Conservation (phyloP, 2,888 invertebrate genomes). For the Noctua comes region DNA sequence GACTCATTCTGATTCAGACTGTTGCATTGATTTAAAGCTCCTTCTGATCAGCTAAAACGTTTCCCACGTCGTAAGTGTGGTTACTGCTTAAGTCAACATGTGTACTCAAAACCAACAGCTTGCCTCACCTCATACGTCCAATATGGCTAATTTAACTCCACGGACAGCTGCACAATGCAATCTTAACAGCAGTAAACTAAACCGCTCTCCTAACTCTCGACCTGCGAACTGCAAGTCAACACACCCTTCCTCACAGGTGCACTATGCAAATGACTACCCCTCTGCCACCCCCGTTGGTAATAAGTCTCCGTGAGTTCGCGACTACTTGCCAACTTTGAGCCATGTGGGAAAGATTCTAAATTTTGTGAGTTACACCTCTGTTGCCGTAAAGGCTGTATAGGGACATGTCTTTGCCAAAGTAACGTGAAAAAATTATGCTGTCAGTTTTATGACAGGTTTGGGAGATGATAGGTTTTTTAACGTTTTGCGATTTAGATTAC, state of each 20-base stretch:
- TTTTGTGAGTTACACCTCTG: conserved; percentile 51
- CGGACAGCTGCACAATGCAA: conserved; percentile 45
- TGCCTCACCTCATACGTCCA: conserved; percentile 18
- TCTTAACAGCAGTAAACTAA: conserved; percentile 56
- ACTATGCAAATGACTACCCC: conserved; percentile 62
- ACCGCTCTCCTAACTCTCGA: conserved; percentile 44
- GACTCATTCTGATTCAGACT: not conserved
- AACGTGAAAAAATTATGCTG: conserved; percentile 32
- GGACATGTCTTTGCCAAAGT: conserved; percentile 36
- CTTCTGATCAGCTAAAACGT: not conserved
- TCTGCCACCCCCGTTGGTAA: conserved; percentile 47
- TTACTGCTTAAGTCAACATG: not conserved
- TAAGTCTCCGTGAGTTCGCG: conserved; percentile 52
- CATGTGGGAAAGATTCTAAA: conserved; percentile 53
- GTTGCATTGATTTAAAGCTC: not conserved
- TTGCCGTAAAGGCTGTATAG: conserved; percentile 40
- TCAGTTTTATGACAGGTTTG: conserved; percentile 28
- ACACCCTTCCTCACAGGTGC: conserved; percentile 45
- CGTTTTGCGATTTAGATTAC: conserved; percentile 7
- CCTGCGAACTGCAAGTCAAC: conserved; percentile 53
- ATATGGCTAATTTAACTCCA: conserved; percentile 35
- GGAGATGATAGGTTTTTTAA: conserved; percentile 33
- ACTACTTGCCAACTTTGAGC: conserved; percentile 55
- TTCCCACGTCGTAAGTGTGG: too few relatives aligned
- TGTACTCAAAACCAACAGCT: not conserved